Evolutionary conservation across 2,888 invertebrate genomes (phyloP).

Genomic region (Agrochola litura): DNA sequence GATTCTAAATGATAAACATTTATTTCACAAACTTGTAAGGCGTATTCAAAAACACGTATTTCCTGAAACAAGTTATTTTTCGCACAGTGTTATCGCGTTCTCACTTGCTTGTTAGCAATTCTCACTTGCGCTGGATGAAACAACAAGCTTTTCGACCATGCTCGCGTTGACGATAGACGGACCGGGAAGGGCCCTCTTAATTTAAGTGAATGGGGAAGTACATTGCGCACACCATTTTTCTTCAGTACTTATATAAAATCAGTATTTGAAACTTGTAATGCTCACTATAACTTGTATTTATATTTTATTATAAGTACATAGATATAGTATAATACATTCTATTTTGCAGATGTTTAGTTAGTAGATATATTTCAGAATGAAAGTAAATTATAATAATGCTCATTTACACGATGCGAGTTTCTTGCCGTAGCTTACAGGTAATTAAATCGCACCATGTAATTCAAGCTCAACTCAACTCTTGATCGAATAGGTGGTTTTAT

Average conservation of each 20-base stretch:
- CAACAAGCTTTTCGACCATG: too few relatives aligned
- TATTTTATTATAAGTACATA: constrained; percentile 7
- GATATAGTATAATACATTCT: constrained; percentile 10
- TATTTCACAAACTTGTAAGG: too few relatives aligned
- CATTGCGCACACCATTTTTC: constrained; percentile 14
- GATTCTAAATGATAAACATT: too few relatives aligned
- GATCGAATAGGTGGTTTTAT: too few relatives aligned
- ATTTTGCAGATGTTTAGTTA: constrained; percentile 36
- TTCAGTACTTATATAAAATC: constrained; percentile 57
- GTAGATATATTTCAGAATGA: constrained; percentile 29
- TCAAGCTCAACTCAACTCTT: not conserved
- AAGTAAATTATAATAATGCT: not conserved
- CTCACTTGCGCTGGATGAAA: too few relatives aligned
- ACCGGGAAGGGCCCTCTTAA: too few relatives aligned
- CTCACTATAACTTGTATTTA: constrained; percentile 44
- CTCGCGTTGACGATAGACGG: too few relatives aligned
- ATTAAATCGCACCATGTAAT: not conserved
- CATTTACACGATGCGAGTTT: not conserved
- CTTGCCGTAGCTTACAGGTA: not conserved
- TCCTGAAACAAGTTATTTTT: too few relatives aligned
- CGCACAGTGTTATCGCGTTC: too few relatives aligned
- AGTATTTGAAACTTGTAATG: constrained; percentile 55
- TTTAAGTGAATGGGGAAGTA: not conserved
- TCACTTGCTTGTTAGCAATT: too few relatives aligned
- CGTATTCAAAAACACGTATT: too few relatives aligned